Evolutionary conservation across 2,888 invertebrate genomes (phyloP).

Genomic region (Stenodera caucasica): DNA sequence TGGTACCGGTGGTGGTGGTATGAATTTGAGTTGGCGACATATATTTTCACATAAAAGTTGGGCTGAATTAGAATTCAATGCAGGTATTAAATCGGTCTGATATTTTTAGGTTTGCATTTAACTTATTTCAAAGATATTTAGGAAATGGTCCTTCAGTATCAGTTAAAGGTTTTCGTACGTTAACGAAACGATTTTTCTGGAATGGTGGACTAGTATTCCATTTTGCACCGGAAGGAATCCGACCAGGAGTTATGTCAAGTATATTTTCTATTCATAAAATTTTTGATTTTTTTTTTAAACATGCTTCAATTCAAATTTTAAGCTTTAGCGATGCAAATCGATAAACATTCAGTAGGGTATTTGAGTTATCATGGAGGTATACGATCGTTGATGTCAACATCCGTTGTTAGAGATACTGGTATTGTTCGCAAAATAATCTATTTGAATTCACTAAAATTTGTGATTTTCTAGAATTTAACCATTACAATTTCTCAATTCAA

Average conservation of each 20-base stretch:
- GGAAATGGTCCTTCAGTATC: conserved; percentile 76
- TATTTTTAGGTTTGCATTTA: background rate
- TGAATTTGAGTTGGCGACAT: conserved; percentile 75
- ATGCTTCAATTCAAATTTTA: conserved; percentile 33
- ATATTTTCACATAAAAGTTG: conserved; percentile 82
- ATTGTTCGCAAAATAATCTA: conserved; percentile 30
- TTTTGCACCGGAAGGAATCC: conserved; percentile 74
- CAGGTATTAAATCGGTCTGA: conserved; percentile 59
- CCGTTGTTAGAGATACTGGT: conserved; percentile 77
- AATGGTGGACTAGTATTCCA: conserved; percentile 77
- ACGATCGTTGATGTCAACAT: conserved; percentile 78
- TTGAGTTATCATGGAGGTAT: conserved; percentile 77
- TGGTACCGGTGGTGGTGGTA: conserved; percentile 81
- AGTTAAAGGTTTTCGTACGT: conserved; percentile 75
- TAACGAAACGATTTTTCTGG: conserved; percentile 73
- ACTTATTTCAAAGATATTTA: conserved; percentile 28
- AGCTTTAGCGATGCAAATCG: conserved; percentile 84
- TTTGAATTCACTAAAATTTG: conserved; percentile 4
- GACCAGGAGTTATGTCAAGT: conserved; percentile 79
- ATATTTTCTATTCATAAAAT: conserved; percentile 46
- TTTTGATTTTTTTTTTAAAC: background rate
- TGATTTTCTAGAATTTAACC: conserved; percentile 48
- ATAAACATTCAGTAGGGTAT: conserved; percentile 86
- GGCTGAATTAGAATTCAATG: conserved; percentile 83
- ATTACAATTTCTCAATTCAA: conserved; percentile 71